phyloP scores from a whole-genome alignment of 2,888 invertebrate species.

The Sminthurinus aureus region DNA sequence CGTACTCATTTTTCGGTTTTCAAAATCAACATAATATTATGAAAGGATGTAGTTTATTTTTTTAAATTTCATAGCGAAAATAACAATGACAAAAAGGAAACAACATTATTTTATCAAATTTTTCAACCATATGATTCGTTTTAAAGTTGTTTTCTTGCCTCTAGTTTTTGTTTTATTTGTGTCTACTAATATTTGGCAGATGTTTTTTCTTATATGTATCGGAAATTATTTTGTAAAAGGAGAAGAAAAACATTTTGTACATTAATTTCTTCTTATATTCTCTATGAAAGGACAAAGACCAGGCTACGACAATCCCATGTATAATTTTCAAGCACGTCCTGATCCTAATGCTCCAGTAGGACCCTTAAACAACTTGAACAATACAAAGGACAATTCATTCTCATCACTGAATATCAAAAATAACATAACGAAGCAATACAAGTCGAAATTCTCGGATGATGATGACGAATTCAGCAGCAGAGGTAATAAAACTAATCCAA shows the following conservation, averaged over 20 bases:
- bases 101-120: too few relatives aligned
- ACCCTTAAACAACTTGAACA: conserved; percentile 64
- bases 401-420: conserved; percentile 66
- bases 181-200: too few relatives aligned
- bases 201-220: background rate
- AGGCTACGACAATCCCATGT: conserved; percentile 93
- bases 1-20: too few relatives aligned
- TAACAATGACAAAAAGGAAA: too few relatives aligned
- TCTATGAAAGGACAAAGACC: conserved; percentile 71
- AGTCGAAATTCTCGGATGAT: conserved; percentile 66
- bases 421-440: conserved; percentile 70
- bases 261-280: conserved; percentile 26
- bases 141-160: too few relatives aligned
- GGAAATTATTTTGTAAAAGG: background rate
- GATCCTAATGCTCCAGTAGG: conserved; percentile 63
- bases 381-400: conserved; percentile 48
- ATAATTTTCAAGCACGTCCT: conserved; percentile 72
- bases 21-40: too few relatives aligned
- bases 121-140: too few relatives aligned
- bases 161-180: too few relatives aligned
- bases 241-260: background rate
- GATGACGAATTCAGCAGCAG: conserved; percentile 63
- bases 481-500: conserved; percentile 52
- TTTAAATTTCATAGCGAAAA: too few relatives aligned
- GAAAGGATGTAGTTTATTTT: too few relatives aligned